Conservation (phyloP, 2,888 invertebrate genomes). For the Xylophagus ater region DNA sequence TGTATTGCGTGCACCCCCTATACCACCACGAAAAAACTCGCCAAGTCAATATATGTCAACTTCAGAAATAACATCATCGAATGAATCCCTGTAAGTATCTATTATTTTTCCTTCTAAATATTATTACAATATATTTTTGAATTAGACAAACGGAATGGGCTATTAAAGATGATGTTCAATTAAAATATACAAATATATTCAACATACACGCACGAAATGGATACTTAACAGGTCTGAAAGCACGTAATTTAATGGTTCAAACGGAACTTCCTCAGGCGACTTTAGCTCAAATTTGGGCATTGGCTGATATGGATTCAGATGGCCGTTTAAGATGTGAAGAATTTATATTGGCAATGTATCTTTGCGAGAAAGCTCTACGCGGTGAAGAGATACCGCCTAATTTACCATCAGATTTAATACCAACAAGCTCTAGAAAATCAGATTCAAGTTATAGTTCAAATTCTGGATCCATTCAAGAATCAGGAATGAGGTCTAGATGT, state of each 20-base stretch:
- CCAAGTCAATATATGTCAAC: constrained; percentile 38
- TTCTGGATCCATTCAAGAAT: constrained; percentile 33
- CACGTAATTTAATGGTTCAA: constrained; percentile 84
- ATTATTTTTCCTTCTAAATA: neutral
- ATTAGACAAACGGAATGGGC: constrained; percentile 67
- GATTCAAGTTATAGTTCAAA: constrained; percentile 36
- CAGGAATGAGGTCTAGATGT: constrained; percentile 38
- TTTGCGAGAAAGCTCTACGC: constrained; percentile 77
- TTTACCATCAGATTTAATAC: constrained; percentile 76
- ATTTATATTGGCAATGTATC: constrained; percentile 93
- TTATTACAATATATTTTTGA: neutral
- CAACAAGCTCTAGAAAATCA: constrained; percentile 65
- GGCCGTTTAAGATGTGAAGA: constrained; percentile 92
- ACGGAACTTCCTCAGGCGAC: constrained; percentile 80
- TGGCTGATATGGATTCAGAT: constrained; percentile 88
- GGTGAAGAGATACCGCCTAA: constrained; percentile 72
- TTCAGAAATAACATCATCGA: constrained; percentile 46
- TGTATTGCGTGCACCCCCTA: constrained; percentile 26
- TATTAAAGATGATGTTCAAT: constrained; percentile 67
- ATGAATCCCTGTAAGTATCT: constrained; percentile 44
- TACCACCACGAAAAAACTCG: constrained; percentile 37
- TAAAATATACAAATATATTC: constrained; percentile 90
- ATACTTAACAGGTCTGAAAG: constrained; percentile 80
- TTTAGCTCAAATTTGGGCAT: constrained; percentile 89
- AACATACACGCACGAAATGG: constrained; percentile 81